A percentile compares a stretch with the other conserved stretches of the same genome.
These are phyloP conservation scores for Bombyx mandarina DNA, from an alignment of 1,140 invertebrate species.

Conservation along the genomic window DNA sequence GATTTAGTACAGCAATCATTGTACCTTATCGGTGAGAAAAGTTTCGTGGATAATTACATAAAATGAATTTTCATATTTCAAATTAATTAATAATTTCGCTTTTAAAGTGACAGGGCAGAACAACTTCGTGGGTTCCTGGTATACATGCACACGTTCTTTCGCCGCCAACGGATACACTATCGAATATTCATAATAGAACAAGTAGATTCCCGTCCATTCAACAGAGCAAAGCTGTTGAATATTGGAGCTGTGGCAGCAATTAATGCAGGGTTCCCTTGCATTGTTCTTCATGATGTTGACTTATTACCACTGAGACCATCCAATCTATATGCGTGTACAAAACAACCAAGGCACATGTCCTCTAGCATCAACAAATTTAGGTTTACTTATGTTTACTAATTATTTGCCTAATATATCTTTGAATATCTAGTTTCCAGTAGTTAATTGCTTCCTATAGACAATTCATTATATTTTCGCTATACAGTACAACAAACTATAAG, in stretches of 20 bases:
- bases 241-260: slow-evolving; percentile 88
- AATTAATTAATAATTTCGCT: slow-evolving; percentile 12
- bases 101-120: slow-evolving; percentile 53
- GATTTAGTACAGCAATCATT: slow-evolving; percentile 61
- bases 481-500: too few species aligned
- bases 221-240: slow-evolving; percentile 94
- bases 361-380: slow-evolving; percentile 90
- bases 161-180: slow-evolving; percentile 70
- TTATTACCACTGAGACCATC: slow-evolving; percentile 89
- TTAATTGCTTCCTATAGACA: too few species aligned
- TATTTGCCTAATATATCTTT: too few species aligned
- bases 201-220: slow-evolving; percentile 83
- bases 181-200: slow-evolving; percentile 94
- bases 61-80: background rate
- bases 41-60: slow-evolving; percentile 1
- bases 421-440: too few species aligned
- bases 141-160: slow-evolving; percentile 62
- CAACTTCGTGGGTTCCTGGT: slow-evolving; percentile 58
- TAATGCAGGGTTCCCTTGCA: slow-evolving; percentile 83
- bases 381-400: slow-evolving; percentile 23
- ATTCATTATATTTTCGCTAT: too few species aligned
- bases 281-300: slow-evolving; percentile 97
- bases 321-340: slow-evolving; percentile 93
- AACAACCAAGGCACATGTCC: slow-evolving; percentile 91
- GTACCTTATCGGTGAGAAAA: slow-evolving; percentile 54